Conservation (phyloP, 1,140 invertebrate genomes). For the Heliconius hewitsoni region DNA sequence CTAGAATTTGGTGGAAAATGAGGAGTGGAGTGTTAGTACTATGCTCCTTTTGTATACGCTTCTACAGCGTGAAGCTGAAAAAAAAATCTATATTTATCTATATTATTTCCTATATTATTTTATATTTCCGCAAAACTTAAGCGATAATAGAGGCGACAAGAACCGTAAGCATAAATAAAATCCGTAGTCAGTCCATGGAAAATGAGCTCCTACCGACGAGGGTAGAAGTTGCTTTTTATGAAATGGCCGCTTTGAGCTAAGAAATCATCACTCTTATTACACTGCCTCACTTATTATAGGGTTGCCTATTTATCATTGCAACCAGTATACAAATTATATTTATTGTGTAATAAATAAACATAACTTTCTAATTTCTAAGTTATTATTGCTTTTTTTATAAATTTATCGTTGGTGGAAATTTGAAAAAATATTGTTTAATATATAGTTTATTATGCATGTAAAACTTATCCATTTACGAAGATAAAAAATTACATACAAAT, state of each 20-base stretch:
- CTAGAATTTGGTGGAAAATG: no score
- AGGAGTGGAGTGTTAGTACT: no score
- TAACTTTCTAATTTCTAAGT: no score
- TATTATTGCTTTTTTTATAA: no score
- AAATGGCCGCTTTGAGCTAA: constrained; percentile 61
- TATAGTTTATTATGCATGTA: no score
- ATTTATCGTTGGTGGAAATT: no score
- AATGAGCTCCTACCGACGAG: constrained; percentile 56
- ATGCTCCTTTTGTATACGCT: no score
- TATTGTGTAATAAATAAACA: not conserved
- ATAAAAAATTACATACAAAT: no score
- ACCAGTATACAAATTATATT: not conserved
- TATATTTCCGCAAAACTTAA: not conserved
- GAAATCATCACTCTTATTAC: constrained; percentile 70
- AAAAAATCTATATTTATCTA: not conserved
- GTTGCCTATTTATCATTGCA: constrained; percentile 38
- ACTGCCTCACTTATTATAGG: constrained; percentile 39
- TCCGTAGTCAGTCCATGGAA: constrained; percentile 50
- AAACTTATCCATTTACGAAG: no score
- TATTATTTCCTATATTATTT: no score
- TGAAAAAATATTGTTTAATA: no score
- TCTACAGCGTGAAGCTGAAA: no score
- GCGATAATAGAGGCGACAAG: constrained; percentile 18
- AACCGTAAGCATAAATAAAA: constrained; percentile 40
- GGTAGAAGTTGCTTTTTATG: constrained; percentile 59